These are phyloP conservation scores for human DNA, from an alignment of 2,113 vertebrate species.

Conservation along the genomic window GRCh38 chr15:43376001-43376500, in stretches of 20 bases:
- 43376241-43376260: neutral
- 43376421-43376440: neutral
- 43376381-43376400: neutral
- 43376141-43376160: slow-evolving; percentile 94
- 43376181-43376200: slow-evolving; percentile 96
- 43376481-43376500: slow-evolving; percentile 62
- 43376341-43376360: neutral
- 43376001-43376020: neutral
- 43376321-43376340: neutral
- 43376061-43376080: neutral
- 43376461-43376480: slow-evolving; percentile 10
- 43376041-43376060: neutral
- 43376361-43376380: slow-evolving; percentile 35
- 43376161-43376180: slow-evolving; percentile 96
- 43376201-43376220: slow-evolving; percentile 94
- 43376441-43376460: neutral
- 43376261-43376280: neutral
- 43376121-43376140: slow-evolving; percentile 95
- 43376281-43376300: too few relatives aligned
- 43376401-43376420: neutral
- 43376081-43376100: slow-evolving; percentile 83
- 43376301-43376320: neutral
- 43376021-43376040: neutral
- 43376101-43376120: slow-evolving; percentile 97
- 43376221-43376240: slow-evolving; percentile 85